Base-by-base conservation (phyloP, 2,797 vertebrate genomes). In the Cephalopachus bancanus region DNA sequence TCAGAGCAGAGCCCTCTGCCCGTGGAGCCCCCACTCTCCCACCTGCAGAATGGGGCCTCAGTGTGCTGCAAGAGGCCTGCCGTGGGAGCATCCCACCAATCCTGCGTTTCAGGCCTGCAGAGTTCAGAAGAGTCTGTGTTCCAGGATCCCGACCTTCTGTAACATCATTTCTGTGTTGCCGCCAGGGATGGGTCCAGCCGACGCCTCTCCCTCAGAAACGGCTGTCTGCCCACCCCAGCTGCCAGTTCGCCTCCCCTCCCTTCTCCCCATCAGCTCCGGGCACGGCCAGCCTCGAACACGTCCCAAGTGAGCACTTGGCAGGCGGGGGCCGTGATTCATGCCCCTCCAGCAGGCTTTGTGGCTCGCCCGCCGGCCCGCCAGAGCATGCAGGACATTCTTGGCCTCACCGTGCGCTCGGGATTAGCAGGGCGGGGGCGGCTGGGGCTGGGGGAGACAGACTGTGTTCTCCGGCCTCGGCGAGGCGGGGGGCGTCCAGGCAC, bases 341-440 rank as follows among this genome's bases (percentile, higher is more conserved):
- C 97, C 97, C 97, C 93, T 96, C 94, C 87, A 96, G 93, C 75
- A 88, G 95, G 95, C 95, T 96, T 93, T 88, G 94, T 92, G 93
- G 97, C 97, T 96, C 97, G 97, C 91, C 97, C 10, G 37, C 37
- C 37, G 37, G 96, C 59, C 96, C 16, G 97, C 98, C 97, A 96
- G 94, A 97, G 94, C 91, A 97, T 98, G 98, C 96, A 51, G 98
- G 98, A 97, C 92, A 98, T 98, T 98, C 97, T 98, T 98, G 98
- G 98, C 98, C 97, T 86, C 15, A 93, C 96, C 24, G 16, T 97
- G 96, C 20, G 80, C 95, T 97, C 87, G 30, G 96, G 97, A 86
- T 97, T 98, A 97, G 86, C 88, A 93, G 89, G 95, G 95, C 69
- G 72, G 88, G 93, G 91, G 78, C 55, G 74, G 89, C 0, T 20